Evolutionary conservation across 2,888 invertebrate species (phyloP).

Genomic region (Thecophora atra): DNA sequence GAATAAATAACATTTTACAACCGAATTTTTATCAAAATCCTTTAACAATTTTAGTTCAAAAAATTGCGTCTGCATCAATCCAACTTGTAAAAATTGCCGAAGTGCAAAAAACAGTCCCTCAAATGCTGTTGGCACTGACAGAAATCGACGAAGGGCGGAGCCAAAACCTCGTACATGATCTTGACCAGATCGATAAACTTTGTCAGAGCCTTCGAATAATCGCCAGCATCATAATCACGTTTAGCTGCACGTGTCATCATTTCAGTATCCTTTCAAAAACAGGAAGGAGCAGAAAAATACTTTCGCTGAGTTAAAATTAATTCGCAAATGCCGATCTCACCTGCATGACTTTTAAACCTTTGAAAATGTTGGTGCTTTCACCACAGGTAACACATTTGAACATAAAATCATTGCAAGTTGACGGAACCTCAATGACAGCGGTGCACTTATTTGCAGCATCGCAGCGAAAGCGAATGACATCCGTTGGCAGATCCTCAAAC

Average conservation of each 20-base stretch:
- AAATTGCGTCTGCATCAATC: conserved; percentile 47
- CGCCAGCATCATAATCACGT: conserved; percentile 71
- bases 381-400: conserved; percentile 75
- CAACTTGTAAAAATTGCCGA: conserved; percentile 68
- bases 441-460: conserved; percentile 73
- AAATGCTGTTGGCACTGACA: conserved; percentile 79
- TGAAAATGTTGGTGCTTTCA: conserved; percentile 77
- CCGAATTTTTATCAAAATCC: no score
- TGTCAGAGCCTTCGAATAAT: conserved; percentile 72
- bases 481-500: conserved; percentile 76
- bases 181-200: conserved; percentile 74
- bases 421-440: conserved; percentile 73
- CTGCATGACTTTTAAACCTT: conserved; percentile 78
- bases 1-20: no score
- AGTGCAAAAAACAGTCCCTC: conserved; percentile 74
- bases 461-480: conserved; percentile 74
- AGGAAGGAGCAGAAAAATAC: conserved; percentile 32
- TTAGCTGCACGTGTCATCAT: conserved; percentile 73
- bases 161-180: conserved; percentile 74
- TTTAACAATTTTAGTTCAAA: no score
- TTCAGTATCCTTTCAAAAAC: conserved; percentile 74
- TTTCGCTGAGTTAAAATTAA: neutral
- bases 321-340: conserved; percentile 62
- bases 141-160: conserved; percentile 79
- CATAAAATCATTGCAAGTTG: conserved; percentile 76